phyloP scores from a whole-genome alignment of 92 coral and sea anemone genomes.

The Parazoanthus atlanticus region DNA sequence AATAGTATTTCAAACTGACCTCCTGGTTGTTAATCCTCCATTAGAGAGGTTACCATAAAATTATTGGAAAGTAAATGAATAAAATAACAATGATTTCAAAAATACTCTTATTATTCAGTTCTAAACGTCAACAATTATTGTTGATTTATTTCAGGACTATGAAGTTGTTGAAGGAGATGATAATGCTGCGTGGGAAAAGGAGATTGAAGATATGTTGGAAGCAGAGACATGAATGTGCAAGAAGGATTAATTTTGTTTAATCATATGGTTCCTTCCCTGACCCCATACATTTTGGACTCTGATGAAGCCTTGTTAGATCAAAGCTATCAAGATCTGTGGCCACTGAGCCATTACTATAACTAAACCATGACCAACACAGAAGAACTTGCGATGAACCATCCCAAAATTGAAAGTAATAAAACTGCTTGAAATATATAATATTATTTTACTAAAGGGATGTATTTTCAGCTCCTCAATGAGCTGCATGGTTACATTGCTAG shows the following conservation, averaged over 20 bases:
- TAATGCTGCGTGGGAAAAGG: constrained; percentile 96
- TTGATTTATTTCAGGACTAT: constrained; percentile 72
- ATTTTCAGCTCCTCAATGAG: no score
- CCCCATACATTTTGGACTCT: background rate
- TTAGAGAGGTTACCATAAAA: no score
- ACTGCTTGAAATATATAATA: no score
- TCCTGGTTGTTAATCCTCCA: background rate
- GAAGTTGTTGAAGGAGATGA: constrained; percentile 94
- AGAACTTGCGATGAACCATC: no score
- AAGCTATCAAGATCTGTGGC: no score
- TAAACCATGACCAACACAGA: no score
- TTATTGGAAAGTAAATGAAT: background rate
- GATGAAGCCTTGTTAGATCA: background rate
- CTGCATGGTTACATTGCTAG: no score
- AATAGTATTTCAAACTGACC: no score
- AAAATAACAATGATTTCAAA: background rate
- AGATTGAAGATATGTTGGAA: constrained; percentile 93
- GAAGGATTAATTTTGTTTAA: no score
- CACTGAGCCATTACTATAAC: no score
- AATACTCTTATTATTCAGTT: background rate
- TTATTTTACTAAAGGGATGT: no score
- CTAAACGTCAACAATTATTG: background rate
- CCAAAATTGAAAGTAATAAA: no score
- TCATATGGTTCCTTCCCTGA: background rate
- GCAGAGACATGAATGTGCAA: constrained; percentile 56